A percentile compares a stretch with the other conserved stretches of the same genome.
Conservation (phyloP, 1,140 invertebrate species). For the Venturia canescens region DNA sequence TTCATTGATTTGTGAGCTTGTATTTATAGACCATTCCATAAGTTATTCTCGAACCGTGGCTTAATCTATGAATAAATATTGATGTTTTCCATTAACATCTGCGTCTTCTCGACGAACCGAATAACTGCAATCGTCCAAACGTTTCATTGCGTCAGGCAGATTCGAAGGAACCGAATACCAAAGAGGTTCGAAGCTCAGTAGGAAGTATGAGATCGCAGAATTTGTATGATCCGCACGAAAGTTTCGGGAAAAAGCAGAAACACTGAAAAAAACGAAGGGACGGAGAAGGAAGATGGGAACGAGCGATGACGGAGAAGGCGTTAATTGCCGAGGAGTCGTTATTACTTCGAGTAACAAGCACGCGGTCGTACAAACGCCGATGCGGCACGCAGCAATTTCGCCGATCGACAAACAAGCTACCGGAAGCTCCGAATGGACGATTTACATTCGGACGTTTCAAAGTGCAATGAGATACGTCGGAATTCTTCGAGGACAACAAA, state of each 20-base stretch:
- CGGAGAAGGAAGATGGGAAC: neutral
- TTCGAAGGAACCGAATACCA: conserved; percentile 4
- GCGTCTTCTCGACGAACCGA: too few species aligned
- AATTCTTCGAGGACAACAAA: too few species aligned
- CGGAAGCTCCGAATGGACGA: conserved; percentile 43
- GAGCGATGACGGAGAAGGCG: conserved; percentile 40
- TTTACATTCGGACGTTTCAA: conserved; percentile 49
- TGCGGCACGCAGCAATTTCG: conserved; percentile 27
- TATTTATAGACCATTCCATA: too few species aligned
- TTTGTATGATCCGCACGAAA: conserved; percentile 55
- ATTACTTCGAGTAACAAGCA: conserved; percentile 65
- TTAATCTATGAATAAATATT: too few species aligned
- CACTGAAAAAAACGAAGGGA: neutral
- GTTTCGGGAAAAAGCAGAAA: conserved; percentile 34
- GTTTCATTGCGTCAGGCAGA: neutral
- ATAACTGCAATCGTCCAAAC: too few species aligned
- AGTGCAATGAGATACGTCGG: neutral
- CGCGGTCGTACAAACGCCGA: neutral
- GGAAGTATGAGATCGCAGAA: conserved; percentile 15
- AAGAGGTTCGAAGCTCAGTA: neutral
- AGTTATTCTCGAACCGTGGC: too few species aligned
- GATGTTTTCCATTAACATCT: too few species aligned
- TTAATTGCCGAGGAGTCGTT: conserved; percentile 58
- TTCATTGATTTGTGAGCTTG: too few species aligned
- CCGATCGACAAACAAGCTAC: conserved; percentile 20